phyloP scores from a whole-genome alignment of 2,113 vertebrate genomes.

The Oncorhynchus keta region DNA sequence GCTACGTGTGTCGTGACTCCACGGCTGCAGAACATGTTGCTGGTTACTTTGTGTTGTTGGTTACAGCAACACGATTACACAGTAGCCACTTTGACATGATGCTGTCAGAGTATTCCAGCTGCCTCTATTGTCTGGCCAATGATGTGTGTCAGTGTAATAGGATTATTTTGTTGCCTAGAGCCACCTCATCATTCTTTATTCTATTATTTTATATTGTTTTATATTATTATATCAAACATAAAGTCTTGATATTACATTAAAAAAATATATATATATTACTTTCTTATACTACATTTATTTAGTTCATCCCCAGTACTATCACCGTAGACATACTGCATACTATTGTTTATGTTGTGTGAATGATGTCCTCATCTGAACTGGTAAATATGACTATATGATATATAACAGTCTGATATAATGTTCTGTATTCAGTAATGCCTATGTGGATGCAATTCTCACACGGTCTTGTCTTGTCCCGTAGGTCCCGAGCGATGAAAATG shows the following conservation, averaged over 20 bases:
- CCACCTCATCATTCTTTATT: background rate
- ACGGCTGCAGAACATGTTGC: background rate
- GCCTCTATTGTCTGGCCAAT: background rate
- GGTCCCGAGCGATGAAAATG: conserved; percentile 46
- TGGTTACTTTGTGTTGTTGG: background rate
- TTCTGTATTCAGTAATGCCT: too few relatives aligned
- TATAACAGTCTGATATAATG: too few relatives aligned
- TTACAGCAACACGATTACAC: background rate
- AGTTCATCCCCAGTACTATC: background rate
- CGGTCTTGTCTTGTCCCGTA: background rate
- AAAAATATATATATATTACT: background rate
- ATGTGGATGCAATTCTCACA: background rate
- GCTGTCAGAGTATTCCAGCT: background rate
- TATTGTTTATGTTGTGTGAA: background rate
- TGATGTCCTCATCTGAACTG: background rate
- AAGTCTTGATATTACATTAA: background rate
- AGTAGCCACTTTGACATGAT: background rate
- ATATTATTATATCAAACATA: background rate
- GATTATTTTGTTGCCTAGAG: background rate
- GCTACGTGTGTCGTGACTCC: background rate
- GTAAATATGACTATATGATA: too few relatives aligned
- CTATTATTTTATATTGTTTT: background rate
- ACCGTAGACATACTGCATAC: background rate
- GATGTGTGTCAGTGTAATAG: background rate
- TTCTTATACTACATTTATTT: background rate